Evolutionary conservation across 2,797 vertebrate genomes (phyloP).

Genomic region (Erpetoichthys calabaricus): DNA sequence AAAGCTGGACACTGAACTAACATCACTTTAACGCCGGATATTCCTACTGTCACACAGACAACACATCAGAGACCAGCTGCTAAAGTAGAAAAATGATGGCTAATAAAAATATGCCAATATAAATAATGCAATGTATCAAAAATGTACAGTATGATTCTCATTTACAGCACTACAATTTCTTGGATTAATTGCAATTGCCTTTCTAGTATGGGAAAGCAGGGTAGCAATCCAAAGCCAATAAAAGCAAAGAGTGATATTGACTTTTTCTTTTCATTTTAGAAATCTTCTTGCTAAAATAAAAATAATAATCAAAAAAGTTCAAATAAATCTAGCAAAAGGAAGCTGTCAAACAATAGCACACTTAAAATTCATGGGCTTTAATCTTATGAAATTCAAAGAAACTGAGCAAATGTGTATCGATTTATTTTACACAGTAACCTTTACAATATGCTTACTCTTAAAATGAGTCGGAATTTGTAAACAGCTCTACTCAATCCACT

Average conservation of each 20-base stretch:
- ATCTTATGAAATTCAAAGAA: constrained; percentile 4
- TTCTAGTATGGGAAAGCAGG: too few species aligned
- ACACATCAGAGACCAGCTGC: too few species aligned
- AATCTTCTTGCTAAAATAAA: constrained; percentile 15
- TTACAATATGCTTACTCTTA: constrained; percentile 21
- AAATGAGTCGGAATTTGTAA: constrained; percentile 21
- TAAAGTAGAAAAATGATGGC: too few species aligned
- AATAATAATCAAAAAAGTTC: background rate
- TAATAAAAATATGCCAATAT: too few species aligned
- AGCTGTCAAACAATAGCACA: constrained; percentile 4
- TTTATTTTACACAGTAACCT: constrained; percentile 17
- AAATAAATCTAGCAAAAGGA: constrained; percentile 15
- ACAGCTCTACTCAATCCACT: constrained; percentile 16
- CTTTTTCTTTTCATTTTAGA: constrained; percentile 5
- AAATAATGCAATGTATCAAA: too few species aligned
- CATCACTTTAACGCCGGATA: too few species aligned
- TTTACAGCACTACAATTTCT: too few species aligned
- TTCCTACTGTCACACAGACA: too few species aligned
- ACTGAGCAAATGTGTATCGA: constrained; percentile 13
- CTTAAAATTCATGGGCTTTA: constrained; percentile 17
- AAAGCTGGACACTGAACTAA: too few species aligned
- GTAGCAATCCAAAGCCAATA: background rate
- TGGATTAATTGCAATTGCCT: too few species aligned
- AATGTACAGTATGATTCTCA: too few species aligned
- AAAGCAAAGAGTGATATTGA: constrained; percentile 11